Evolutionary conservation across 2,888 invertebrate species (phyloP).

Genomic region (Andrena flavipes): DNA sequence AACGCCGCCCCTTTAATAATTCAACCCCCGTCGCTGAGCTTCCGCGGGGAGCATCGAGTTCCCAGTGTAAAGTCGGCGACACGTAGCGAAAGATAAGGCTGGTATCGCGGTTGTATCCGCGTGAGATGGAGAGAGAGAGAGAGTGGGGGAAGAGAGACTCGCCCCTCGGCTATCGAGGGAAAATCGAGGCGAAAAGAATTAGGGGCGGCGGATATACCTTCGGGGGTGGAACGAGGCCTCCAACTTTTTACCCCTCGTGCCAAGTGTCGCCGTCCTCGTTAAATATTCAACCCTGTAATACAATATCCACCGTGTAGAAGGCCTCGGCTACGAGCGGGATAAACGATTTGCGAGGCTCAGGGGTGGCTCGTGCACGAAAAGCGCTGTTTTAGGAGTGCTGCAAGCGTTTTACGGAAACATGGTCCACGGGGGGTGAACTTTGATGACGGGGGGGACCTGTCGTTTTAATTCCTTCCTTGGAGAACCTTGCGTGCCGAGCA

Average conservation of each 20-base stretch:
- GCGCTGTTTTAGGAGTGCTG: slow-evolving; percentile 46
- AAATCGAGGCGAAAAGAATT: slow-evolving; percentile 77
- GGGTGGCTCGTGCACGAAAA: slow-evolving; percentile 39
- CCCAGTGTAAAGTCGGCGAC: slow-evolving; percentile 58
- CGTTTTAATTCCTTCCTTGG: no score
- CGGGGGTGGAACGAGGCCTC: slow-evolving; percentile 60
- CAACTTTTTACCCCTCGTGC: slow-evolving; percentile 72
- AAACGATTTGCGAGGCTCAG: slow-evolving; percentile 72
- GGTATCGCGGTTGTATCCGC: slow-evolving; percentile 63
- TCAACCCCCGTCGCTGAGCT: slow-evolving; percentile 42
- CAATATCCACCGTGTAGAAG: slow-evolving; percentile 83
- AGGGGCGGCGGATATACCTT: slow-evolving; percentile 68
- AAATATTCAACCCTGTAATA: slow-evolving; percentile 86
- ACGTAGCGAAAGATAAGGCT: slow-evolving; percentile 58
- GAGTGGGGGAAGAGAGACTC: slow-evolving; percentile 14
- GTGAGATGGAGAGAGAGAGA: slow-evolving; percentile 38
- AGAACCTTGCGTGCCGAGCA: no score
- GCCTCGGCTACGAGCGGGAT: slow-evolving; percentile 69
- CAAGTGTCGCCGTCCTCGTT: slow-evolving; percentile 82
- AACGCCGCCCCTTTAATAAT: slow-evolving; percentile 55
- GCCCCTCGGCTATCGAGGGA: slow-evolving; percentile 65
- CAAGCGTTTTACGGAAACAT: slow-evolving; percentile 43
- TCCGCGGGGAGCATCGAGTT: slow-evolving; percentile 28
- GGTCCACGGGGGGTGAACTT: neutral
- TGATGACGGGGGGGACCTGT: neutral